Percentiles rank a stretch among this genome's conserved stretches.
Evolutionary conservation across 2,888 invertebrate species (phyloP).

Genomic region (Cremastinae sp.): DNA sequence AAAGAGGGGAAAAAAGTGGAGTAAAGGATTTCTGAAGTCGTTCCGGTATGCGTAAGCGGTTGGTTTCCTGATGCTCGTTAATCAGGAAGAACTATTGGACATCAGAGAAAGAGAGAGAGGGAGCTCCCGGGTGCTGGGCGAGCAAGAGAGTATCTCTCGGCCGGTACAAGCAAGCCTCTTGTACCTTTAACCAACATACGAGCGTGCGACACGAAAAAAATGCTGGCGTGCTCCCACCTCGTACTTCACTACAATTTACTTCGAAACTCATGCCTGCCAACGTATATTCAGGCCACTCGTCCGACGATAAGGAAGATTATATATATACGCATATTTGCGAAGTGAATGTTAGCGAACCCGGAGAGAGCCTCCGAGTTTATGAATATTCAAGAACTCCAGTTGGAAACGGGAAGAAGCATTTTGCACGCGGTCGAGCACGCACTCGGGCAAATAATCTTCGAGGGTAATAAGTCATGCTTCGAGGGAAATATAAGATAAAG

Average conservation of each 20-base stretch:
- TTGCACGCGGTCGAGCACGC: conserved; percentile 53
- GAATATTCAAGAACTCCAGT: conserved; percentile 61
- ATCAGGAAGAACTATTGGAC: conserved; percentile 39
- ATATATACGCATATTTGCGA: conserved; percentile 17
- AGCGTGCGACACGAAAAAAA: conserved; percentile 57
- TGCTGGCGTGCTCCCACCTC: conserved; percentile 61
- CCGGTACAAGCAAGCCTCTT: conserved; percentile 45
- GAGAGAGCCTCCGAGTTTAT: conserved; percentile 49
- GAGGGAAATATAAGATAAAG: conserved; percentile 1
- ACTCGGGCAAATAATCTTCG: conserved; percentile 51
- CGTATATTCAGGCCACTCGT: conserved; percentile 59
- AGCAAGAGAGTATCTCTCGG: conserved; percentile 19
- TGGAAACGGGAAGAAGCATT: conserved; percentile 37
- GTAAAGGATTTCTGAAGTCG: too few species aligned
- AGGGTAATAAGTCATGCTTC: conserved; percentile 39
- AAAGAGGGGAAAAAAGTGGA: too few species aligned
- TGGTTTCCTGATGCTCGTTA: conserved; percentile 48
- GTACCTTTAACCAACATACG: conserved; percentile 42
- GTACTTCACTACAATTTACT: conserved; percentile 60
- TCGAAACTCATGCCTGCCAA: conserved; percentile 50
- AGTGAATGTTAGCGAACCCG: conserved; percentile 41
- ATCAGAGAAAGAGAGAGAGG: neutral
- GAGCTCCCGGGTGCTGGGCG: conserved; percentile 40
- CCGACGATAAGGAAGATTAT: conserved; percentile 34
- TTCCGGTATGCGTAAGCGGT: neutral